A percentile compares a stretch with the other conserved stretches of the same genome.
phyloP scores from a whole-genome alignment of 2,113 vertebrate genomes.

The Mugil cephalus region DNA sequence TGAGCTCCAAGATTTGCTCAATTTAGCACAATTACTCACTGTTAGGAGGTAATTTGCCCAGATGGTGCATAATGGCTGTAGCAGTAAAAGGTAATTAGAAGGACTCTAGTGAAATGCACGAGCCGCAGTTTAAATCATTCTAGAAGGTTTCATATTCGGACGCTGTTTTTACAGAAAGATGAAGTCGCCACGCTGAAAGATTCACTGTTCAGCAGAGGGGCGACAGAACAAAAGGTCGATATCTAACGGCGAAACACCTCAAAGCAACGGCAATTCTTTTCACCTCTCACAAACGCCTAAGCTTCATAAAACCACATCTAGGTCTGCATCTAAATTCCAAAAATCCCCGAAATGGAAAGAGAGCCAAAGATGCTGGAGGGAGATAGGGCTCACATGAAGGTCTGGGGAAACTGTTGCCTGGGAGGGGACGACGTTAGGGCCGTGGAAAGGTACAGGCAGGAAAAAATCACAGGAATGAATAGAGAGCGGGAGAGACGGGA shows the following conservation, averaged over 20 bases:
- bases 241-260: slow-evolving; percentile 8
- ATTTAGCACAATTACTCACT: slow-evolving; percentile 74
- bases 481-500: slow-evolving; percentile 31
- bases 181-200: slow-evolving; percentile 1
- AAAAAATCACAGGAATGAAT: slow-evolving; percentile 78
- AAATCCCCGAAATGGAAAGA: slow-evolving; percentile 36
- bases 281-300: slow-evolving; percentile 10
- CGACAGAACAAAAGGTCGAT: not conserved
- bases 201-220: not conserved
- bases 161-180: slow-evolving; percentile 3
- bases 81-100: slow-evolving; percentile 54
- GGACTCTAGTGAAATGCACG: slow-evolving; percentile 6
- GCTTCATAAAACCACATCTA: slow-evolving; percentile 40
- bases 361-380: slow-evolving; percentile 55
- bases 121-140: not conserved
- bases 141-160: not conserved
- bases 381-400: slow-evolving; percentile 35
- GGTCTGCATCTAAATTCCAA: slow-evolving; percentile 56
- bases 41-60: slow-evolving; percentile 66
- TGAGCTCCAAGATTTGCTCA: slow-evolving; percentile 47
- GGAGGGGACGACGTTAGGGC: slow-evolving; percentile 36
- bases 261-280: slow-evolving; percentile 6
- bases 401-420: slow-evolving; percentile 34
- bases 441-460: slow-evolving; percentile 76
- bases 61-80: slow-evolving; percentile 45